Percentiles rank a stretch among this genome's conserved stretches.
Conservation (phyloP, 64 coral and sea anemone genomes). For the Acropora tenuis region DNA sequence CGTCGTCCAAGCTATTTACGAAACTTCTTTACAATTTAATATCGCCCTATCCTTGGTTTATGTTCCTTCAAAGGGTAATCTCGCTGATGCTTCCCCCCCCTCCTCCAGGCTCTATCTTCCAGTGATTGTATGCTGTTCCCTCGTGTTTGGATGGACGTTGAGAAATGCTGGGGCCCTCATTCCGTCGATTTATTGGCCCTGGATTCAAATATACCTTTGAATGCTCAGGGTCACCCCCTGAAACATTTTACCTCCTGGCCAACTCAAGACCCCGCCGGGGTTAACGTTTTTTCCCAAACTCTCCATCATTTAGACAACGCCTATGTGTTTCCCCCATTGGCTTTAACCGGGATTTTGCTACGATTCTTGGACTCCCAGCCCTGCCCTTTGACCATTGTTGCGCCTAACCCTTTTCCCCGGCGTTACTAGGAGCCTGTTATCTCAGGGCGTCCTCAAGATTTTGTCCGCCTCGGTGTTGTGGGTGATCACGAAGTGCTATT, state of each 20-base stretch:
- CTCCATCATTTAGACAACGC: not conserved
- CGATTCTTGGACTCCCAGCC: not conserved
- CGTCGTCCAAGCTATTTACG: constrained; percentile 23
- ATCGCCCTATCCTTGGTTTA: constrained; percentile 36
- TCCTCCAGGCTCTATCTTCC: too few species aligned
- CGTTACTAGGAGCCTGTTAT: constrained; percentile 70
- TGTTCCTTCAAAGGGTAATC: constrained; percentile 34
- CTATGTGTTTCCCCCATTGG: constrained; percentile 31
- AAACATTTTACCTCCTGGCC: constrained; percentile 42
- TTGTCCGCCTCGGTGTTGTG: not conserved
- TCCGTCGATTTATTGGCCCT: constrained; percentile 47
- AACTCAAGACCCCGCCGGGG: not conserved
- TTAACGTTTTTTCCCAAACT: constrained; percentile 36
- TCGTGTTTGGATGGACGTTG: not conserved
- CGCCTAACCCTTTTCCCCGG: constrained; percentile 7
- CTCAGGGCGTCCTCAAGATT: constrained; percentile 30
- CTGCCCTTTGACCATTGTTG: constrained; percentile 46
- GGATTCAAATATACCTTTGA: constrained; percentile 26
- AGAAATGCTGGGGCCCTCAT: constrained; percentile 23
- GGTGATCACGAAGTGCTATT: constrained; percentile 22
- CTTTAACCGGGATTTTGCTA: constrained; percentile 10
- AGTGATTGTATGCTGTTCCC: constrained; percentile 9
- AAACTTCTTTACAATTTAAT: constrained; percentile 15
- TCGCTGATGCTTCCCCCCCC: not conserved
- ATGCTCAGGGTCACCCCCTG: not conserved